Evolutionary conservation across 2,888 invertebrate genomes (phyloP).

Genomic region (Myopa tessellatipennis): DNA sequence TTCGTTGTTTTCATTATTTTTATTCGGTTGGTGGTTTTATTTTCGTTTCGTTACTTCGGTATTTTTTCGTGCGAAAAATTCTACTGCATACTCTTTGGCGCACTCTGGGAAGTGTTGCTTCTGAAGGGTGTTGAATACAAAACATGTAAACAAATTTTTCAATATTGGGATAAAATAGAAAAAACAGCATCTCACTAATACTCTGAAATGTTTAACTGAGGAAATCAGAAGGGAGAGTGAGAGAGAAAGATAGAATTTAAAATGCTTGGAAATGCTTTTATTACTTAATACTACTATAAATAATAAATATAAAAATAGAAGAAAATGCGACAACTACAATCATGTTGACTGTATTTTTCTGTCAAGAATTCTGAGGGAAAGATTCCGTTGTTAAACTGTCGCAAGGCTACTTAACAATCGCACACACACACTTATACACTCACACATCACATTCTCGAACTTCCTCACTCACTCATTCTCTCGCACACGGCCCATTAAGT

Average conservation of each 20-base stretch:
- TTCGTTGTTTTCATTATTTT: background rate
- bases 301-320: no score
- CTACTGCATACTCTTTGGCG: conserved; percentile 2
- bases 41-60: background rate
- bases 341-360: no score
- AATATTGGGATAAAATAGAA: background rate
- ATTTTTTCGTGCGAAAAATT: conserved; percentile 9
- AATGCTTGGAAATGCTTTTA: no score
- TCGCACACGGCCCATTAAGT: background rate
- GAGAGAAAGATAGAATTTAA: no score
- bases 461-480: no score
- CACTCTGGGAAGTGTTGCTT: background rate
- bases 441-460: background rate
- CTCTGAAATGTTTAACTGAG: no score
- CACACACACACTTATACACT: background rate
- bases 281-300: no score
- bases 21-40: background rate
- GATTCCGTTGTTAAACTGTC: no score
- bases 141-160: background rate
- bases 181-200: background rate
- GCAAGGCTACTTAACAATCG: background rate
- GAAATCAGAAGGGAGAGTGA: no score
- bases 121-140: background rate
- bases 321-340: no score
- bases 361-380: no score